phyloP scores from a whole-genome alignment of 2,888 invertebrate genomes.

The Chalcosyrphus nemorum region DNA sequence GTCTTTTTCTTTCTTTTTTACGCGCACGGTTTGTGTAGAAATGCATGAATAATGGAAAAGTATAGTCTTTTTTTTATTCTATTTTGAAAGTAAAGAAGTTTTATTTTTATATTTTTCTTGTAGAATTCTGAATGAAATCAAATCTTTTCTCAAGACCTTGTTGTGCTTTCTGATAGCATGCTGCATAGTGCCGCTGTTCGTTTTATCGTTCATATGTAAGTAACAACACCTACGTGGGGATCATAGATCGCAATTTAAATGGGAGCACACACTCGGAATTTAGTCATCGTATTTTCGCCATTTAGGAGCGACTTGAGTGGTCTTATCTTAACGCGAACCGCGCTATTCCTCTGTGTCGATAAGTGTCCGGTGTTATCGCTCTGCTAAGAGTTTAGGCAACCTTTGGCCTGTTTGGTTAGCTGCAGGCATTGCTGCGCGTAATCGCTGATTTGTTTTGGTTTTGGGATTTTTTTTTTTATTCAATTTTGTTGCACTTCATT shows the following conservation, averaged over 20 bases:
- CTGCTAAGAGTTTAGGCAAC: constrained; percentile 22
- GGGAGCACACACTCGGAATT: neutral
- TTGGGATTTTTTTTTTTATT: neutral
- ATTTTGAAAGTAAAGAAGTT: neutral
- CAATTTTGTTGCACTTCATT: too few relatives aligned
- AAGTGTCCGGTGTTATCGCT: constrained; percentile 40
- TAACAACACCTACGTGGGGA: constrained; percentile 67
- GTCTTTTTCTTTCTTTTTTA: neutral
- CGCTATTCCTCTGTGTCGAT: constrained; percentile 8
- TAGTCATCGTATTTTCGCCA: constrained; percentile 23
- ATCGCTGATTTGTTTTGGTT: constrained; percentile 30
- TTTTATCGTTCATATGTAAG: constrained; percentile 80
- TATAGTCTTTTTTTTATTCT: constrained; percentile 17
- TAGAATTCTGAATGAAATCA: constrained; percentile 78
- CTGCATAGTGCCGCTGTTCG: constrained; percentile 77
- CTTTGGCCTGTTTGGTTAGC: constrained; percentile 54
- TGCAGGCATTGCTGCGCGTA: constrained; percentile 31
- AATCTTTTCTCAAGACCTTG: constrained; percentile 78
- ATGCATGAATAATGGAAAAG: constrained; percentile 64
- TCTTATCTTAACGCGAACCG: constrained; percentile 3
- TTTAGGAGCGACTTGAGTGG: constrained; percentile 6
- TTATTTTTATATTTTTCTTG: constrained; percentile 48
- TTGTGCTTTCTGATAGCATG: constrained; percentile 78
- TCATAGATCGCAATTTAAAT: neutral
- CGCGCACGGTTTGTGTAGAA: neutral